A percentile compares a stretch with the other conserved stretches of the same genome.
Evolutionary conservation across 2,797 vertebrate species (phyloP).

Genomic region (Threskiornis aethiopicus): DNA sequence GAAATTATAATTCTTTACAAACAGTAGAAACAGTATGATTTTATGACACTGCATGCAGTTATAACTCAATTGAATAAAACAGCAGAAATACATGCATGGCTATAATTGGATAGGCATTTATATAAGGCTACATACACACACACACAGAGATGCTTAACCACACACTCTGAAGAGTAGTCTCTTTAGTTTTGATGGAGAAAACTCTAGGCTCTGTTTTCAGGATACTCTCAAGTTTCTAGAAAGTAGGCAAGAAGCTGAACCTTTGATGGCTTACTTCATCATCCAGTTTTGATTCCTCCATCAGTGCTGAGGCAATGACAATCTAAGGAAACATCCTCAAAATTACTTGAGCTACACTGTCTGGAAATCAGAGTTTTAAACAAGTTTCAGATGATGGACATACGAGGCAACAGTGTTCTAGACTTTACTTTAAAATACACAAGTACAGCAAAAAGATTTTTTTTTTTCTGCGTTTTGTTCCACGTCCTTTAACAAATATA

Average conservation of each 20-base stretch:
- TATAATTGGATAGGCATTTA: not conserved
- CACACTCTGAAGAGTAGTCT: fast-evolving
- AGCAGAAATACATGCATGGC: not conserved
- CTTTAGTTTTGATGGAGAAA: not conserved
- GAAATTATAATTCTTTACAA: not conserved
- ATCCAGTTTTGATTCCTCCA: not conserved
- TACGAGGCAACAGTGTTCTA: not conserved
- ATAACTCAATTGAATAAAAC: not conserved
- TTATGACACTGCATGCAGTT: not conserved
- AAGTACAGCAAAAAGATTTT: not conserved
- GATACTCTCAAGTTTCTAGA: not conserved
- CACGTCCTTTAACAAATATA: not conserved
- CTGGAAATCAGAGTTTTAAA: not conserved
- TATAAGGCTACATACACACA: fast-evolving
- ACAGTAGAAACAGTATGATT: not conserved
- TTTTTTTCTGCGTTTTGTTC: not conserved
- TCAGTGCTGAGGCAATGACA: not conserved
- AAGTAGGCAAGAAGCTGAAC: not conserved
- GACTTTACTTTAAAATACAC: not conserved
- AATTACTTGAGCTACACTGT: not conserved
- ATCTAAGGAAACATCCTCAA: not conserved
- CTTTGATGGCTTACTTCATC: not conserved
- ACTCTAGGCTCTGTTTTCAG: not conserved
- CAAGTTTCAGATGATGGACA: not conserved
- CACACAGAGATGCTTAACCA: fast-evolving